Conservation (phyloP, 2,113 vertebrate genomes). For the Paedocypris sp. region DNA sequence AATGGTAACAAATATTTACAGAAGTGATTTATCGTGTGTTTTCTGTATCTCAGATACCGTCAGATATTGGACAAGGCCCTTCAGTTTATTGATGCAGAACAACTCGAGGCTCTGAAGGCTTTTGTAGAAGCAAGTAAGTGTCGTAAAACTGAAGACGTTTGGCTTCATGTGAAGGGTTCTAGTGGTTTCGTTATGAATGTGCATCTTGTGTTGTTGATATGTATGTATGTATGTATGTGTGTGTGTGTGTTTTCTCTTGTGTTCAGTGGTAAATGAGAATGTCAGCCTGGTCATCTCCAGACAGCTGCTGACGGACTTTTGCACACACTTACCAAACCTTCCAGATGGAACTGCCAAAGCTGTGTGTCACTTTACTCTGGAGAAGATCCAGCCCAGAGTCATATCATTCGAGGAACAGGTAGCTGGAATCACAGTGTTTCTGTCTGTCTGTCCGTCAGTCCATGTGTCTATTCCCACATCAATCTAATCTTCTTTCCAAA, state of each 20-base stretch:
- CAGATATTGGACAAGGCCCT: slow-evolving; percentile 94
- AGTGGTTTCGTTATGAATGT: too few relatives aligned
- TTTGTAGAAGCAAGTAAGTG: slow-evolving; percentile 98
- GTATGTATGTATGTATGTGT: background rate
- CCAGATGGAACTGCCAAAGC: slow-evolving; percentile 90
- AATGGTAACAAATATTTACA: too few relatives aligned
- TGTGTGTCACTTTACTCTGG: slow-evolving; percentile 92
- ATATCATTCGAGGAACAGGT: slow-evolving; percentile 98
- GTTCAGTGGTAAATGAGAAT: slow-evolving; percentile 93
- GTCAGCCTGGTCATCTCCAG: slow-evolving; percentile 96
- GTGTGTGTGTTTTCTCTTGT: background rate
- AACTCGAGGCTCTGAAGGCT: slow-evolving; percentile 91
- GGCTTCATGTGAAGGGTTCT: too few relatives aligned
- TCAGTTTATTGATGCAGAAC: slow-evolving; percentile 78
- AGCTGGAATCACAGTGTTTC: background rate
- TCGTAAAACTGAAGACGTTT: too few relatives aligned
- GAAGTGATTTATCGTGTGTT: too few relatives aligned
- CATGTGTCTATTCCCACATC: too few relatives aligned
- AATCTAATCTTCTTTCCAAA: too few relatives aligned
- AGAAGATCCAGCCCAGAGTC: slow-evolving; percentile 94
- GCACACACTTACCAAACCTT: slow-evolving; percentile 83
- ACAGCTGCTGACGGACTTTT: slow-evolving; percentile 93
- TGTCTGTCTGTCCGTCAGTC: too few relatives aligned
- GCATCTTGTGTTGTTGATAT: too few relatives aligned
- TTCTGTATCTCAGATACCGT: slow-evolving; percentile 69